Base-by-base conservation (phyloP, 2,113 vertebrate species). In the Excalfactoria chinensis region DNA sequence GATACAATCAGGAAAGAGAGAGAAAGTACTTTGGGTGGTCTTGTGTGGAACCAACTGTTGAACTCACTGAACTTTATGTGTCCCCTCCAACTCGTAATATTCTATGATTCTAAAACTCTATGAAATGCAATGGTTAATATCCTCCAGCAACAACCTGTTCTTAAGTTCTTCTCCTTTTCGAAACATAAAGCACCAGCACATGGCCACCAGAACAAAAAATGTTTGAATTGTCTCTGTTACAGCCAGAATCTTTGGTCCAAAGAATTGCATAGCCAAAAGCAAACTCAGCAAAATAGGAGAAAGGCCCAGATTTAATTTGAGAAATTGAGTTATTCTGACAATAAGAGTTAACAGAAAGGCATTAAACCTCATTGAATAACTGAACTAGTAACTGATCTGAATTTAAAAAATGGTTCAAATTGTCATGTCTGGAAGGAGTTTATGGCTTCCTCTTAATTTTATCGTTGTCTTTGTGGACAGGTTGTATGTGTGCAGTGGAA, bases 161-260 rank as follows among this genome's bases (percentile, higher is more conserved):
- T 48, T 64, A 70, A 68, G 23, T 66, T 86, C 53, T 49, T 84
- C 23, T 48, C 49, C 4, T 0, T 69, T 75, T 86, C 73, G 78
- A 94, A 93, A 34, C 4, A 43, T 62, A 88, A 93, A 84, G 0
- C 22, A 90, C 26, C 41, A 48, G 72, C 84, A 86, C 10, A 55
- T 22, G 9, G 87, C 63, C 63, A 75, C 16, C 41, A 58, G 26
- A 76, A 69, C 2, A 64, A 8, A 7, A 86, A 78, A 62, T 37
- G 7, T 72, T 89, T 89, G 6, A 86, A 40, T 71, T 71, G 16
- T 28, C 46, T 70, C 11, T 72, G 9, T 60, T 68, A 77, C 35
- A 92, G 66, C 15, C 63, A 84, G 69, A 88, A 94, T 26, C 5
- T 90, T 86, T 77, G 9, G 14, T 88, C 20, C 23, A 81, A 90